A percentile compares a stretch with the other conserved stretches of the same genome.
These are phyloP conservation scores for Montipora cactus DNA, from an alignment of 64 coral and sea anemone genomes.

Conservation along the genomic window DNA sequence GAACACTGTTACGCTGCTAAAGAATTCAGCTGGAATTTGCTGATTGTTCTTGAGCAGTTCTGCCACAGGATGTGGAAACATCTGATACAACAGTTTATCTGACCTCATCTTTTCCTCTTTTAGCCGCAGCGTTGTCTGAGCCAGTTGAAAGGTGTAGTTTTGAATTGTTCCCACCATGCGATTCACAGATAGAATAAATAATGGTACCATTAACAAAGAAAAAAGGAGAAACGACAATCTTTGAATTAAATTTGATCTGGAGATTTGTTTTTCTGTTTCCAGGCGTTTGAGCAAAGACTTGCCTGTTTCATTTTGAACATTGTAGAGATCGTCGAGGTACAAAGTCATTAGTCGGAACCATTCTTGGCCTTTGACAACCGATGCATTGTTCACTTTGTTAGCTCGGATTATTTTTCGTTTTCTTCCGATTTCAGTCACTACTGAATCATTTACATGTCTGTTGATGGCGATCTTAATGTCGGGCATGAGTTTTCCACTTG, in stretches of 20 bases:
- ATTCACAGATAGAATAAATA: conserved; percentile 41
- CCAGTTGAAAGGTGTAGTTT: conserved; percentile 57
- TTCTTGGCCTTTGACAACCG: neutral
- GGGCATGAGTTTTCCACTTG: conserved; percentile 59
- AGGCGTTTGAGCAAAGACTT: neutral
- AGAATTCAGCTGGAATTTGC: conserved; percentile 56
- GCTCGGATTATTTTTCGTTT: conserved; percentile 41
- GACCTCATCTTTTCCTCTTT: conserved; percentile 65
- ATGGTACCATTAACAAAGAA: conserved; percentile 14
- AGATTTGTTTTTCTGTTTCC: neutral
- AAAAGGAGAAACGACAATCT: conserved; percentile 18
- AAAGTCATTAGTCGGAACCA: conserved; percentile 75
- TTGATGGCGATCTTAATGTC: conserved; percentile 8
- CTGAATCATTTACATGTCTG: neutral
- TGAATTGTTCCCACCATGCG: conserved; percentile 66
- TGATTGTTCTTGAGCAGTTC: conserved; percentile 66
- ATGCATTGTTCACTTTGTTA: conserved; percentile 9
- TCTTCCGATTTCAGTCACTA: neutral
- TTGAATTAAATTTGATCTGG: neutral
- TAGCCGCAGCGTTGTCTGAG: conserved; percentile 41
- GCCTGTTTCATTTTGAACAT: conserved; percentile 60
- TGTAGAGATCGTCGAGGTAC: conserved; percentile 45
- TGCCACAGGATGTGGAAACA: conserved; percentile 79
- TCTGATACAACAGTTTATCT: conserved; percentile 54
- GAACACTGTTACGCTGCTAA: conserved; percentile 73